Conservation (phyloP, 2,888 invertebrate species). For the Erebia epiphron region DNA sequence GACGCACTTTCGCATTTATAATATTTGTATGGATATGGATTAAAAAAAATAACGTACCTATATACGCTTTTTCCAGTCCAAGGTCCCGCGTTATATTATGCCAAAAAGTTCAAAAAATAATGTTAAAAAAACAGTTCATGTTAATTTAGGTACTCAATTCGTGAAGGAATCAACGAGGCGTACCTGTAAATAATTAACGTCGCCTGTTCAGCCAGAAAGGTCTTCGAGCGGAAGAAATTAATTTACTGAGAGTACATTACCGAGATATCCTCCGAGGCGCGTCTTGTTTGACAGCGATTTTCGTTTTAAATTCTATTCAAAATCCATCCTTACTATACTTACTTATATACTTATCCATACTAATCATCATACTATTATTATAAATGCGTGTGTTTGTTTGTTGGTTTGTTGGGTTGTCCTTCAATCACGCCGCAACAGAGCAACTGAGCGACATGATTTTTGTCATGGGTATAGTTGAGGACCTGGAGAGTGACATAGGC, state of each 20-base stretch:
- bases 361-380: no score
- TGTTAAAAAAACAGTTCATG: neutral
- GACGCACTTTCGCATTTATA: no score
- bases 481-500: no score
- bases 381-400: neutral
- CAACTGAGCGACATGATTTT: no score
- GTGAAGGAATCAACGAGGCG: slow-evolving; percentile 32
- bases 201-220: slow-evolving; percentile 36
- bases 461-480: no score
- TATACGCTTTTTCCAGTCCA: no score
- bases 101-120: neutral
- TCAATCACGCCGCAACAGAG: no score
- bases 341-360: no score
- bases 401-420: neutral
- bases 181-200: slow-evolving; percentile 37
- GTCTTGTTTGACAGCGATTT: slow-evolving; percentile 44
- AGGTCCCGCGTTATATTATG: no score
- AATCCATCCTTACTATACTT: neutral
- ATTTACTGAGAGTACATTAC: slow-evolving; percentile 60
- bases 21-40: no score
- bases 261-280: slow-evolving; percentile 45
- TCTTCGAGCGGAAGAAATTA: slow-evolving; percentile 54
- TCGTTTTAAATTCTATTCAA: neutral
- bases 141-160: slow-evolving; percentile 18
- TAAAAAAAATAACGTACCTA: no score